phyloP scores from a whole-genome alignment of 2,113 vertebrate genomes.

The Rhabdomys dilectus region DNA sequence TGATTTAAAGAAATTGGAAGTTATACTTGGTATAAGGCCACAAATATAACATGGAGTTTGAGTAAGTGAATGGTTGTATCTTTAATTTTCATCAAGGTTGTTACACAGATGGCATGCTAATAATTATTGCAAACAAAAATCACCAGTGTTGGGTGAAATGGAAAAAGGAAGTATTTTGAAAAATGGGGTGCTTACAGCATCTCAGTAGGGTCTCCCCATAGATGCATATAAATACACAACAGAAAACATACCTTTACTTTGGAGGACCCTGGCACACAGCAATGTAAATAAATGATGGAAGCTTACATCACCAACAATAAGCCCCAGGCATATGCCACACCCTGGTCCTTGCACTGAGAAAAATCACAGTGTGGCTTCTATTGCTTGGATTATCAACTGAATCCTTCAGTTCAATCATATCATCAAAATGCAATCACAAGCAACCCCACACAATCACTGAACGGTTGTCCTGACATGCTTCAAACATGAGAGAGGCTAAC shows the following conservation, averaged over 20 bases:
- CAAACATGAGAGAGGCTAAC: not conserved
- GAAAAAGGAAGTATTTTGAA: not conserved
- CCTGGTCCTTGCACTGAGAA: not conserved
- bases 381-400: not conserved
- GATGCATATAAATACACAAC: not conserved
- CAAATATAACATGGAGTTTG: not conserved
- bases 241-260: not conserved
- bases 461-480: not conserved
- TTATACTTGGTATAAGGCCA: not conserved
- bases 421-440: not conserved
- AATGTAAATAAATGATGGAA: not conserved
- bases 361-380: no score
- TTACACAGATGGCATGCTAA: not conserved
- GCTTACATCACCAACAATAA: not conserved
- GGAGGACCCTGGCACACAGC: not conserved
- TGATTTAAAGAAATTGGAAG: not conserved
- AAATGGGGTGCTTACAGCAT: not conserved
- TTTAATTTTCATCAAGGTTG: conserved; percentile 1
- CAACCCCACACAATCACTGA: not conserved
- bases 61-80: not conserved
- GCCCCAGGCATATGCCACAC: accelerated
- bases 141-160: not conserved
- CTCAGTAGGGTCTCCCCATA: not conserved
- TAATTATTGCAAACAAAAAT: not conserved
- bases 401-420: not conserved